Evolutionary conservation across 2,113 vertebrate genomes (phyloP), one percentile per base, ranked within the genome.

Genomic region (Pluvianellus socialis): DNA sequence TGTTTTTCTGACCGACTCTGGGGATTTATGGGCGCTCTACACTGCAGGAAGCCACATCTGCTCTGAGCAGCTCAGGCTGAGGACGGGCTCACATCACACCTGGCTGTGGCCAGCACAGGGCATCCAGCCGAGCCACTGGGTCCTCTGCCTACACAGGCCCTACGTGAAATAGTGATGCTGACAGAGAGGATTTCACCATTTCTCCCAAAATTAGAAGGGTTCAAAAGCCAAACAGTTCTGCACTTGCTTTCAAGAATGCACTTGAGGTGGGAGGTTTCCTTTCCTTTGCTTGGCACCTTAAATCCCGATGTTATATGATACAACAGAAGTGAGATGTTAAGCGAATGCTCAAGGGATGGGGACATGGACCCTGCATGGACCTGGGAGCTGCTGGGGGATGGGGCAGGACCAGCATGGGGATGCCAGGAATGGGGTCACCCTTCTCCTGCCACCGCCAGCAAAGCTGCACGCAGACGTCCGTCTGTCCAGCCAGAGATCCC

Each of bases 381-480:
- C 18, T 1, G 3, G 33, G 11, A 13, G 24, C 50, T 32, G 33
- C 44, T 5, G 9, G 12, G 26, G 50, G 27, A 30, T 18, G 0
- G 4, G 67, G 23, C 55, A 59, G 49, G 5, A 14, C 27, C 40
- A 67, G 50, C 66, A 12, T 0, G 11, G 59, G 32, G 28, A 22
- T 18, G 52, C 30, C 3, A 7, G 72, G 42, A 7, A 2, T 0
- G 0, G 56, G 32, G 9, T 3, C 12, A 38, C 56, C 33, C 33
- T 30, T 13, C 18, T 42, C 27, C 79, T 24, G 65, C 45, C 22
- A 7, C 8, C 5, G 6, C 6, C 53, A 14, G 24, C 13, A 6
- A 47, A 53, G 61, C 33, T 45, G 42, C 50, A 18, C 0, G 0
- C 35, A 56, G 52, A 26, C 2, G 1, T 53, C 53, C 1, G 0